Percentiles rank a stretch among this genome's conserved stretches.
phyloP scores from a whole-genome alignment of 2,113 vertebrate genomes.

The Crotophaga sulcirostris region DNA sequence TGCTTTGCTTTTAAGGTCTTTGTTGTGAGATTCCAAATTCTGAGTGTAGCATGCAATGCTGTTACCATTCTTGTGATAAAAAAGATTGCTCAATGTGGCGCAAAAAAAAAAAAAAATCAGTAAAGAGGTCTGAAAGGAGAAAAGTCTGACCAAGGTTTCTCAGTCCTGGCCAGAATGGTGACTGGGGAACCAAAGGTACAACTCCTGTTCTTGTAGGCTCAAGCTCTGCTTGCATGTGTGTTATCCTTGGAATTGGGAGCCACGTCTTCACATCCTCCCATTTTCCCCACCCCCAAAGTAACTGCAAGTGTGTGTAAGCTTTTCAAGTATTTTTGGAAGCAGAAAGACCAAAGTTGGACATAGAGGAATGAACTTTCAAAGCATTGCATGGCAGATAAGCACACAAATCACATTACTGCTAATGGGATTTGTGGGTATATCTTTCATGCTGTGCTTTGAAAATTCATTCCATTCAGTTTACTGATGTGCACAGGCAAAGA shows the following conservation, averaged over 20 bases:
- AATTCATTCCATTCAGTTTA: constrained; percentile 66
- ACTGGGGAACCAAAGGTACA: background rate
- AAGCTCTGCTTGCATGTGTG: background rate
- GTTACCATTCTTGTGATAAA: constrained; percentile 56
- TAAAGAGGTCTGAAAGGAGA: background rate
- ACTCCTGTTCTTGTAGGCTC: background rate
- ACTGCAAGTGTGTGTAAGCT: constrained; percentile 11
- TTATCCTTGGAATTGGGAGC: background rate
- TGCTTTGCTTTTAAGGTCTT: constrained; percentile 62
- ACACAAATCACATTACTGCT: constrained; percentile 67
- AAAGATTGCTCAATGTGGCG: constrained; percentile 46
- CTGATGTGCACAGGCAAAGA: constrained; percentile 37
- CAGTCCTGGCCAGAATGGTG: background rate
- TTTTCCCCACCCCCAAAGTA: background rate
- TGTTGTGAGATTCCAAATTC: constrained; percentile 57
- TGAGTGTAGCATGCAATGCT: constrained; percentile 52
- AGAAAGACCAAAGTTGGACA: constrained; percentile 19
- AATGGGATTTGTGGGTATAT: constrained; percentile 72
- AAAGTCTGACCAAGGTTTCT: background rate
- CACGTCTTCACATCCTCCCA: background rate
- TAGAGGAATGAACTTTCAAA: constrained; percentile 62
- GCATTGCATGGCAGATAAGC: constrained; percentile 50
- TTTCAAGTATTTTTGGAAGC: constrained; percentile 45
- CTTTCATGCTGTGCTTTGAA: constrained; percentile 70
- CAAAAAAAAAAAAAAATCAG: constrained; percentile 54